Conservation (phyloP, 2,113 vertebrate genomes). For the Erythrocercus mccallii region DNA sequence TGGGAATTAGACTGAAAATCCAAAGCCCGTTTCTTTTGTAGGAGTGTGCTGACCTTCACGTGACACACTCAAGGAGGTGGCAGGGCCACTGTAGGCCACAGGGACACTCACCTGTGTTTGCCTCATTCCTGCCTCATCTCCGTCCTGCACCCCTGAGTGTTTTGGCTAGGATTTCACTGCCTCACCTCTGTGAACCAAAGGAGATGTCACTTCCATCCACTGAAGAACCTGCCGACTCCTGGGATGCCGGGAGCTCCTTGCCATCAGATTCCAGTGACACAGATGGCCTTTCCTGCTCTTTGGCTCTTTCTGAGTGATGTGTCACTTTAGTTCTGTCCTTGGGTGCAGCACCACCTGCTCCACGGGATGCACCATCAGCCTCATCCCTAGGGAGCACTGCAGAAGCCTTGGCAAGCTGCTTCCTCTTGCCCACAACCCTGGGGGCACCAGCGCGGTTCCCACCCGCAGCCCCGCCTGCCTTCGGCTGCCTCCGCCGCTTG, state of each 20-base stretch:
- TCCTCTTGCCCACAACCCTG: not conserved
- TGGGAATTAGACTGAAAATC: not conserved
- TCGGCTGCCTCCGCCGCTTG: not conserved
- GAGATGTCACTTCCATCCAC: conserved; percentile 77
- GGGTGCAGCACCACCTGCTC: not conserved
- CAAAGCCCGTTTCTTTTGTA: not conserved
- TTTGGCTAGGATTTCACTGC: not conserved
- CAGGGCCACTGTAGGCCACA: not conserved
- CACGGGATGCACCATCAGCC: not conserved
- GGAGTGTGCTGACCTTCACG: not conserved
- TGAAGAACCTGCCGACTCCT: conserved; percentile 78
- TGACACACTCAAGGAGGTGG: not conserved
- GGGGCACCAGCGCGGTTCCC: not conserved
- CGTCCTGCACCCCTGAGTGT: not conserved
- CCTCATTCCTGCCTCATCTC: not conserved
- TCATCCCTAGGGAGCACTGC: not conserved
- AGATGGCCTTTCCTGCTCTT: not conserved
- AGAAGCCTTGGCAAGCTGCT: not conserved
- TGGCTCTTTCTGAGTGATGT: not conserved
- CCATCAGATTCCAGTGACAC: not conserved
- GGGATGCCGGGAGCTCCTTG: conserved; percentile 73
- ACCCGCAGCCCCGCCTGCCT: not conserved
- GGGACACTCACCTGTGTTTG: not conserved
- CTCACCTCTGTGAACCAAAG: conserved; percentile 72
- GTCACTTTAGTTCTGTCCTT: not conserved